Evolutionary conservation across 2,797 vertebrate genomes (phyloP).

Genomic region (Threskiornis aethiopicus): DNA sequence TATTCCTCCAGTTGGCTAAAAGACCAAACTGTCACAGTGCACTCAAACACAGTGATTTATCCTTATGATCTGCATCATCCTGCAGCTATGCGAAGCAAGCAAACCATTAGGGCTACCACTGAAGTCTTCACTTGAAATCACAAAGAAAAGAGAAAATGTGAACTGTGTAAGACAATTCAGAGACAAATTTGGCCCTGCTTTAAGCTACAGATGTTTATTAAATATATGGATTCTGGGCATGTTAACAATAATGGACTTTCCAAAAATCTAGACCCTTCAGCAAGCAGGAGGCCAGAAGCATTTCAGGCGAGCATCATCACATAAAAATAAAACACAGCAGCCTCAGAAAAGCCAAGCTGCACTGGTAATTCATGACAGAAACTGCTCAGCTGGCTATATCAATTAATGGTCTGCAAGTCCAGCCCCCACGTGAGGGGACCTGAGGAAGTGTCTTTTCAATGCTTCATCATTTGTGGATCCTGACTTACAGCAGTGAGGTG

Average conservation of each 20-base stretch:
- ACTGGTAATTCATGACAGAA: neutral
- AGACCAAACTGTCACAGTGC: neutral
- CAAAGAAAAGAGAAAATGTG: neutral
- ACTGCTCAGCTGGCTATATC: neutral
- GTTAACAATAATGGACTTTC: neutral
- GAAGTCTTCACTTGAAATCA: neutral
- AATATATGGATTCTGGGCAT: neutral
- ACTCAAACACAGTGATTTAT: neutral
- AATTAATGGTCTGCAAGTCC: neutral
- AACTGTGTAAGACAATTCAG: neutral
- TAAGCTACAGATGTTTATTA: neutral
- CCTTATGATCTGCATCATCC: neutral
- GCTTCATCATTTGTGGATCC: neutral
- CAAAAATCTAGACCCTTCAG: neutral
- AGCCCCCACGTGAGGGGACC: neutral
- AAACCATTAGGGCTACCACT: neutral
- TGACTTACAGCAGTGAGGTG: neutral
- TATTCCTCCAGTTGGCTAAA: neutral
- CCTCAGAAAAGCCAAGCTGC: neutral
- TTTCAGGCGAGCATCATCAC: neutral
- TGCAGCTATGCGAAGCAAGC: neutral
- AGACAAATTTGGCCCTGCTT: neutral
- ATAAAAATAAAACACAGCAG: neutral
- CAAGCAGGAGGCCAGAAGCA: neutral
- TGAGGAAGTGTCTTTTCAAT: neutral